Evolutionary conservation across 1,140 invertebrate species (phyloP), one percentile per base, ranked within the genome.

Genomic region (Brachionus manjavacas): DNA sequence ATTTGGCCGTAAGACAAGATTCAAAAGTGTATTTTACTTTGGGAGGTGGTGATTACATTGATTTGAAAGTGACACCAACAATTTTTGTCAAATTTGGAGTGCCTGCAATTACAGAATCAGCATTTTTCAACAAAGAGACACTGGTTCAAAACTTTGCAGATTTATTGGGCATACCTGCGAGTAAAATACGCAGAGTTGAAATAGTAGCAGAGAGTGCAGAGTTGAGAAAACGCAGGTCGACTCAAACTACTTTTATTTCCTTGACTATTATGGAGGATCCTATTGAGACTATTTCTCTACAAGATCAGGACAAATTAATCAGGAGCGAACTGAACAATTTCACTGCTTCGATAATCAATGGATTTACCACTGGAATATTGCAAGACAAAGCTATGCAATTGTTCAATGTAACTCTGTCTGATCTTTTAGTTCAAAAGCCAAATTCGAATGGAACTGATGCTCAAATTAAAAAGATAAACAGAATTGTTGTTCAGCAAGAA

Each of bases 11-110:
- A 7, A 41, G 79, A 64, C 12, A 39, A 35, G 9, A 64, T 25
- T 64, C 52, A 14, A 81, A 81, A 64, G 64, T 81, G 8, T 81
- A 64, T 16, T 81, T 81, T 43, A 64, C 79, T 12, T 20, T 81
- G 4, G 49, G 52, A 12, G 79, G 79, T n/a, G 12, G 9, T 20
- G 79, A 81, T 64, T 81, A 43, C 31, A 68, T 81, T 81, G 79
- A 81, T 25, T 46, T 81, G n/a, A 64, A 43, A 81, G 41, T 81
- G 35, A 64, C 79, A 2, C 79, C 79, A 23, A 68, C 64, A 23
- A 35, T 81, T 4, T 41, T 39, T 46, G 79, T 81, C 8, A 81
- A 81, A 81, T 81, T 81, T 64, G 79, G 79, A 41, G 52, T 81
- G 4, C 52, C 52, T 12, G 79, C 79, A 23, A 41, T 81, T 3